Percentiles rank a stretch among this genome's conserved stretches.
Conservation (phyloP, 2,888 invertebrate species). For the Pharmacophagus antenor region DNA sequence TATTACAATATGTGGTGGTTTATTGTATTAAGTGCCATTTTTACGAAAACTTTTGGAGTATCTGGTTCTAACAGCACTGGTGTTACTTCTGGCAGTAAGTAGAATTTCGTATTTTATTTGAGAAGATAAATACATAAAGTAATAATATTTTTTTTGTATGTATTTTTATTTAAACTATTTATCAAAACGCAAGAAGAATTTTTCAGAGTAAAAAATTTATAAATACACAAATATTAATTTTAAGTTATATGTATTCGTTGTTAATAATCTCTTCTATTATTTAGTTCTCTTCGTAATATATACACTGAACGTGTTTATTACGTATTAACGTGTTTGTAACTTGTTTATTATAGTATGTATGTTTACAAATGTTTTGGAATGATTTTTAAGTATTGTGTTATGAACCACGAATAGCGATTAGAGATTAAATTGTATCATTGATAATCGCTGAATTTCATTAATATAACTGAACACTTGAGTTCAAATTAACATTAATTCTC, state of each 20-base stretch:
- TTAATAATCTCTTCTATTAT: constrained; percentile 23
- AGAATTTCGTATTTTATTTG: background rate
- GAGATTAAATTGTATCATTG: too few species aligned
- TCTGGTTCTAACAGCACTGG: constrained; percentile 60
- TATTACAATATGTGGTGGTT: constrained; percentile 79
- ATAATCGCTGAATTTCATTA: too few species aligned
- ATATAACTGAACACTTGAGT: too few species aligned
- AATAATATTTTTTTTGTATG: background rate
- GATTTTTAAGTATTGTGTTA: background rate
- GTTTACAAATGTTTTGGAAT: constrained; percentile 28
- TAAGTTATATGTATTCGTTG: background rate
- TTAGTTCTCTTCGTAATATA: constrained; percentile 23
- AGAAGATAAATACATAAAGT: background rate
- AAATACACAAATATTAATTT: background rate
- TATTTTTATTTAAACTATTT: too few species aligned
- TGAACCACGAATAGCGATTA: background rate
- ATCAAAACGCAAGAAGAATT: too few species aligned
- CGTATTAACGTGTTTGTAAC: constrained; percentile 33
- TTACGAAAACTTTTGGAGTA: constrained; percentile 65
- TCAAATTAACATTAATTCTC: too few species aligned
- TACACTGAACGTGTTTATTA: constrained; percentile 36
- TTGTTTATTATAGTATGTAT: constrained; percentile 30
- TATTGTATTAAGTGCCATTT: constrained; percentile 71
- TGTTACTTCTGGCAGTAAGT: constrained; percentile 63
- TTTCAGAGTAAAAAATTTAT: too few species aligned